phyloP scores from a whole-genome alignment of 2,888 invertebrate species.

The Sacculina carcini region DNA sequence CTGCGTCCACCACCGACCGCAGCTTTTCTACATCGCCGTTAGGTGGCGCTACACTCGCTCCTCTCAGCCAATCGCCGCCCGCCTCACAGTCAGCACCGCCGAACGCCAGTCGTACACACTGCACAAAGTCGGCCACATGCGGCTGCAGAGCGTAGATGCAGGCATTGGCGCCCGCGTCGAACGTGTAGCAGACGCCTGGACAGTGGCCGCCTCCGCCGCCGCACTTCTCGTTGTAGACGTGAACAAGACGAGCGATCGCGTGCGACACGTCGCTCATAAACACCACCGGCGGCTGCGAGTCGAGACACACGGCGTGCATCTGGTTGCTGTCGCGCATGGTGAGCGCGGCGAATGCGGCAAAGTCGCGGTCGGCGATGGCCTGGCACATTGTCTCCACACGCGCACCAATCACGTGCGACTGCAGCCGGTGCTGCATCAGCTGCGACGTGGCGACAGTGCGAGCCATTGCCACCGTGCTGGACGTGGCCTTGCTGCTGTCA shows the following conservation, averaged over 20 bases:
- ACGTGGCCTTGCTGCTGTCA: slow-evolving; percentile 50
- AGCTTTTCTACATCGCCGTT: not conserved
- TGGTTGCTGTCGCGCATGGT: slow-evolving; percentile 96
- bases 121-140: slow-evolving; percentile 38
- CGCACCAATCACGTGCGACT: slow-evolving; percentile 42
- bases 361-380: slow-evolving; percentile 42
- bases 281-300: slow-evolving; percentile 73
- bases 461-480: slow-evolving; percentile 76
- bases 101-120: slow-evolving; percentile 42
- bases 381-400: slow-evolving; percentile 32
- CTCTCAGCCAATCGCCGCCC: slow-evolving; percentile 8
- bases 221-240: slow-evolving; percentile 39
- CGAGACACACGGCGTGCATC: slow-evolving; percentile 75
- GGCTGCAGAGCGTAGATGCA: slow-evolving; percentile 57
- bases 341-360: slow-evolving; percentile 57
- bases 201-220: slow-evolving; percentile 4
- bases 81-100: not conserved
- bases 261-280: slow-evolving; percentile 79
- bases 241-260: slow-evolving; percentile 47
- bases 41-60: not conserved
- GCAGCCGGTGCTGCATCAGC: slow-evolving; percentile 43
- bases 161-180: slow-evolving; percentile 94
- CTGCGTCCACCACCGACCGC: not conserved
- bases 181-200: slow-evolving; percentile 68
- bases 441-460: slow-evolving; percentile 49